Evolutionary conservation across 2,797 vertebrate genomes (phyloP).

Genomic region (Rhynchotus rufescens): DNA sequence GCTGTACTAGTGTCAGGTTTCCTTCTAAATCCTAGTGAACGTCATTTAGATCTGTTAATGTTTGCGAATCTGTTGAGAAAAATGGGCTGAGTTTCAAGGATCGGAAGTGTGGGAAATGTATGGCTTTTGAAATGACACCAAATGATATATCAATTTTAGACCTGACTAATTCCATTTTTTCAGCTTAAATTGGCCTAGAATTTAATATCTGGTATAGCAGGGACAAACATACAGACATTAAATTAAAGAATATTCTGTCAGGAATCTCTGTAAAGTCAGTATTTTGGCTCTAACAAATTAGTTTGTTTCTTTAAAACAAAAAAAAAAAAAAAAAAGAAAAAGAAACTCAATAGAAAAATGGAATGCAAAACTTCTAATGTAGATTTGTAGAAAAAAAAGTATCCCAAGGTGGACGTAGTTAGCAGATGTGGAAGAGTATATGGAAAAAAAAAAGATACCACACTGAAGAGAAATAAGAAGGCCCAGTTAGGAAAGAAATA

Average conservation of each 20-base stretch:
- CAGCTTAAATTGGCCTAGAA: not conserved
- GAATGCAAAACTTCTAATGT: not conserved
- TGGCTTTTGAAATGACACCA: not conserved
- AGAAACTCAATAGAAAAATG: not conserved
- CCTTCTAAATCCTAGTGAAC: not conserved
- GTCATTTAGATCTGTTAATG: not conserved
- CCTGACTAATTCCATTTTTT: not conserved
- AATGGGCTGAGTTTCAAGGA: not conserved
- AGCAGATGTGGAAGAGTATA: not conserved
- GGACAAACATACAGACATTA: not conserved
- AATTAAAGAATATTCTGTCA: not conserved
- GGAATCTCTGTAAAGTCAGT: not conserved
- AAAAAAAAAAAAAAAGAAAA: not conserved
- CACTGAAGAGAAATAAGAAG: not conserved
- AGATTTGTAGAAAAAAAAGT: not conserved
- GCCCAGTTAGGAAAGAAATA: not conserved
- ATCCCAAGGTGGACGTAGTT: not conserved
- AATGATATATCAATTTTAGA: not conserved
- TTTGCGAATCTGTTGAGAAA: not conserved
- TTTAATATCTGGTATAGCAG: not conserved
- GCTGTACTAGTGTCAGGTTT: not conserved
- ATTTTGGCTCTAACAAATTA: not conserved
- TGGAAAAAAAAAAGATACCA: not conserved
- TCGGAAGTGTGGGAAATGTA: not conserved
- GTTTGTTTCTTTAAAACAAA: not conserved